Evolutionary conservation across 2,113 vertebrate species (phyloP).

Genomic region (Pachyramphus minor): DNA sequence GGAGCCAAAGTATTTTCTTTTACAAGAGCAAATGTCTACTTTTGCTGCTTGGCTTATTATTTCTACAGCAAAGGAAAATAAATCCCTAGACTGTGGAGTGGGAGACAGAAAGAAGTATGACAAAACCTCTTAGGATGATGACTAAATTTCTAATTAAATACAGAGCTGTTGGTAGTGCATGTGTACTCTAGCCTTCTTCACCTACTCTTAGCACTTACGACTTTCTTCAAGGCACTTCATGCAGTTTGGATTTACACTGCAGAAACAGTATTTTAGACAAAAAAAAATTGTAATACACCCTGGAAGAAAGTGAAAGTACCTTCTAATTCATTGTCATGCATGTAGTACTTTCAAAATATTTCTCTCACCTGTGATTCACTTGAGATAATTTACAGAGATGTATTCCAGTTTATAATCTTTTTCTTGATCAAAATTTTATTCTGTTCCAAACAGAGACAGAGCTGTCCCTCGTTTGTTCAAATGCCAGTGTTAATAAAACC

Average conservation of each 20-base stretch:
- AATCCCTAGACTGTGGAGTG: not conserved
- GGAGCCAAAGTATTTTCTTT: not conserved
- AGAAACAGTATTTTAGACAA: not conserved
- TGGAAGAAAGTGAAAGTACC: not conserved
- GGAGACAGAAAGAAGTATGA: not conserved
- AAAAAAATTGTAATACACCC: not conserved
- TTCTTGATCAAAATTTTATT: not conserved
- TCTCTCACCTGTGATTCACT: not conserved
- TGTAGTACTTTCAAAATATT: not conserved
- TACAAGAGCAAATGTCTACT: not conserved
- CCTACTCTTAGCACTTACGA: not conserved
- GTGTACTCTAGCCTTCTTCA: not conserved
- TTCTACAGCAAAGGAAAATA: not conserved
- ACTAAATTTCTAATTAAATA: not conserved
- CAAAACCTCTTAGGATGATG: not conserved
- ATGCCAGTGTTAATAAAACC: not conserved
- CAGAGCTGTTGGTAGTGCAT: not conserved
- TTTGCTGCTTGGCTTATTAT: not conserved
- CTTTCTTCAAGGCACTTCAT: not conserved
- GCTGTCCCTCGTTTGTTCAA: not conserved
- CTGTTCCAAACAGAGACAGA: not conserved
- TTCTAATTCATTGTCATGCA: not conserved
- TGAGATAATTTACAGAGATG: not conserved
- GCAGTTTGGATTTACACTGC: not conserved
- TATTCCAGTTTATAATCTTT: not conserved